A percentile compares a stretch with the other conserved stretches of the same genome.
These are phyloP conservation scores for Sorex fumeus DNA, from an alignment of 2,113 vertebrate genomes.

Conservation along the genomic window DNA sequence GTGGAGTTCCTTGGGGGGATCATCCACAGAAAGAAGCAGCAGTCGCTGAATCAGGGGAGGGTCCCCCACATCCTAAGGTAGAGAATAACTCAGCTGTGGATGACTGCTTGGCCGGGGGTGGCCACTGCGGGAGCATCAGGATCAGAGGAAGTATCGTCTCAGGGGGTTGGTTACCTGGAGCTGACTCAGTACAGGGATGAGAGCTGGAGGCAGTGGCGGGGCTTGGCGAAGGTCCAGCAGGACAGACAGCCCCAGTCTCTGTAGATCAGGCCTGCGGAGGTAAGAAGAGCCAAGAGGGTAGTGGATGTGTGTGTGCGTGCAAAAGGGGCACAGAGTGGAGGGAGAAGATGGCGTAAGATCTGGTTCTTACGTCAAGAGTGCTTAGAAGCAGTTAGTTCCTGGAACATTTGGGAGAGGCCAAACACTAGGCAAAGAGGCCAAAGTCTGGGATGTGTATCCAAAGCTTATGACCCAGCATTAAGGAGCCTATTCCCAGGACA, in stretches of 20 bases:
- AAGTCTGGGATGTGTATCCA: background rate
- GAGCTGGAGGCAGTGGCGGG: slow-evolving; percentile 86
- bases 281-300: slow-evolving; percentile 21
- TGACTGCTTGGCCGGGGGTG: background rate
- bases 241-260: slow-evolving; percentile 90
- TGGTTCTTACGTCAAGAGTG: slow-evolving; percentile 5
- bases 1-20: slow-evolving; percentile 50
- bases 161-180: slow-evolving; percentile 82
- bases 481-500: background rate
- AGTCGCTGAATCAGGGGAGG: slow-evolving; percentile 76
- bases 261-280: slow-evolving; percentile 89
- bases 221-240: slow-evolving; percentile 89
- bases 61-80: slow-evolving; percentile 68
- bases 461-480: background rate
- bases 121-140: background rate
- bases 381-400: slow-evolving; percentile 31
- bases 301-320: background rate
- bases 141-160: background rate
- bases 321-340: background rate
- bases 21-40: slow-evolving; percentile 71
- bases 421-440: background rate
- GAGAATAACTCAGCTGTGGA: slow-evolving; percentile 5
- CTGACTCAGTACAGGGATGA: slow-evolving; percentile 80
- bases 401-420: background rate
- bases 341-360: background rate